These are phyloP conservation scores for Zelostemma sp. DNA, from an alignment of 1,140 invertebrate species.

Conservation along the genomic window DNA sequence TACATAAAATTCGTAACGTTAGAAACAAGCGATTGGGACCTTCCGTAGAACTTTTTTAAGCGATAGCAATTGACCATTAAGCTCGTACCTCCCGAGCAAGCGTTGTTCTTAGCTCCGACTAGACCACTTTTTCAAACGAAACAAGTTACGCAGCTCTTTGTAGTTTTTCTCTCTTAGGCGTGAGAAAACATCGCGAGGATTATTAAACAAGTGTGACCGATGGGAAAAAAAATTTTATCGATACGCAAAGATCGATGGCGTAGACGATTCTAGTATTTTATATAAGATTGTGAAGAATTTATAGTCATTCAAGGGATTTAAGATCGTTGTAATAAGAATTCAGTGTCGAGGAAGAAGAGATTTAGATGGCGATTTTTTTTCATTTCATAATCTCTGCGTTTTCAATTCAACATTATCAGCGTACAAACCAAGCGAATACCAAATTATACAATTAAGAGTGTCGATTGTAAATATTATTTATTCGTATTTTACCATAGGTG, in stretches of 20 bases:
- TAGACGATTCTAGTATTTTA: conserved; percentile 6
- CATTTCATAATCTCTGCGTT: too few species aligned
- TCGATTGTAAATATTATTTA: conserved; percentile 9
- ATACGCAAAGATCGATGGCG: not conserved
- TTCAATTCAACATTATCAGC: not conserved
- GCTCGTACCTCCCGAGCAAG: not conserved
- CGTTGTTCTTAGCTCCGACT: not conserved
- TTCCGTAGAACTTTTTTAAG: not conserved
- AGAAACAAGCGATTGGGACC: conserved; percentile 2
- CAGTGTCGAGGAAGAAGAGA: too few species aligned
- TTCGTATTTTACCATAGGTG: not conserved
- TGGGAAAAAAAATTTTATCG: not conserved
- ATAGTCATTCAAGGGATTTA: not conserved
- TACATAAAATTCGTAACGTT: not conserved
- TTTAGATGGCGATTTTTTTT: too few species aligned
- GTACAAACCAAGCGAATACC: conserved; percentile 6
- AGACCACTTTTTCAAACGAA: not conserved
- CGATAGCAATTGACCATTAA: not conserved
- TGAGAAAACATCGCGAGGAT: not conserved
- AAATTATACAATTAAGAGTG: not conserved
- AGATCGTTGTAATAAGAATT: not conserved
- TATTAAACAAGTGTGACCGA: not conserved
- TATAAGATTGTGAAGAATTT: conserved; percentile 4
- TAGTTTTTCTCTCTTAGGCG: not conserved
- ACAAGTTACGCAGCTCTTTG: not conserved